Base-by-base conservation (phyloP, 2,113 vertebrate genomes). In the Xenopus borealis region DNA sequence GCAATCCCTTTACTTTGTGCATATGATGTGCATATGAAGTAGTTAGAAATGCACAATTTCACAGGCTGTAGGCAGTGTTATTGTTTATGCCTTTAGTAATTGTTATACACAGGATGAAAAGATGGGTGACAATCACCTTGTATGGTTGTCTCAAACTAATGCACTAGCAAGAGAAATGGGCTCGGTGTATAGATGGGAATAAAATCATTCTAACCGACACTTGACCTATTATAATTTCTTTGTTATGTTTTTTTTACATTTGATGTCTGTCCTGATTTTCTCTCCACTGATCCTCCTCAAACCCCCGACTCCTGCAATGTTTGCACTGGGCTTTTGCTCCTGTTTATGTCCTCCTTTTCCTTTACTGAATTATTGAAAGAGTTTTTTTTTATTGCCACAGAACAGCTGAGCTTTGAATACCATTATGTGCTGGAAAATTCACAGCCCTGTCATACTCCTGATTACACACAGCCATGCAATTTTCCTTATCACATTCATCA, bases 321-420 rank as follows among this genome's bases (percentile, higher is more conserved):
- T 19, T 69, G 80, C 82, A 46, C 33, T 61, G n/a, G 53, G 79
- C 27, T 40, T 78, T 62, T 58, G 62, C 30, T 61, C 83, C 71
- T 64, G 78, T 81, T 75, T 55, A 67, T 68, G 61, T 68, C 83
- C 76, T 30, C 66, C 78, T 84, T 77, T 84, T 75, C 69, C 40
- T 61, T 80, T 82, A 80, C 80, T 84, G 83, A 88, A 83, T 86
- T 84, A 81, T 80, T 83, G 78, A 84, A 72, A 78, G 79, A 50
- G 47, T 50, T 73, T 73, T 83, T 79, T 52, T 83, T 80, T 81
- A 72, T 78, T 78, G 69, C 78, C 59, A 27, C 79, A 27, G 72
- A 80, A 77, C 12, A 0, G 75, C 80, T 50, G 76, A 75, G 79
- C 79, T 77, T 44, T 66, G 83, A 76, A 68, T 64, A 33, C 7